phyloP scores from a whole-genome alignment of 2,113 vertebrate genomes.

The Psettodes erumei region DNA sequence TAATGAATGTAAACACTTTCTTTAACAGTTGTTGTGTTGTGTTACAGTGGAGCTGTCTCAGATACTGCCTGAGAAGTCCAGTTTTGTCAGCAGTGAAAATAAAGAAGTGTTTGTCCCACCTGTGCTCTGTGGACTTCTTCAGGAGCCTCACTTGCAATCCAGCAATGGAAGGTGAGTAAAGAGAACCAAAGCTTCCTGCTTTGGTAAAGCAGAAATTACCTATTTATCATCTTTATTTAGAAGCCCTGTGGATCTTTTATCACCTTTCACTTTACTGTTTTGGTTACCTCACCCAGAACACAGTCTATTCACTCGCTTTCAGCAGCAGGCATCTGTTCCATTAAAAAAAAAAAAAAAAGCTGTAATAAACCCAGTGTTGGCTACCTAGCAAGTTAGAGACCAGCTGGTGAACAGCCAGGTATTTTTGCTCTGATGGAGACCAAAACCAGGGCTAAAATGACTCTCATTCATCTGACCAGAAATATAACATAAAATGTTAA shows the following conservation, averaged over 20 bases:
- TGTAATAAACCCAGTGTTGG: too few relatives aligned
- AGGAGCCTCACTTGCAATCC: slow-evolving; percentile 69
- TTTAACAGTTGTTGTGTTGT: slow-evolving; percentile 19
- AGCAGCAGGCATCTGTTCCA: neutral
- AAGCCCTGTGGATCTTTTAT: too few relatives aligned
- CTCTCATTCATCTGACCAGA: neutral
- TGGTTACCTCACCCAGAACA: too few relatives aligned
- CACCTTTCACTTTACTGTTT: too few relatives aligned
- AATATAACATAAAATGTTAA: neutral
- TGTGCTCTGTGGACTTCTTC: slow-evolving; percentile 78
- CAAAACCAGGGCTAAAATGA: neutral
- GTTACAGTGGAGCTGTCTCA: slow-evolving; percentile 86
- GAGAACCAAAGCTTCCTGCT: neutral
- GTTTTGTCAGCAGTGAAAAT: slow-evolving; percentile 86
- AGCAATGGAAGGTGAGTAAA: slow-evolving; percentile 79
- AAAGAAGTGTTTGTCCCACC: slow-evolving; percentile 83
- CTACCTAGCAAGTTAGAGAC: too few relatives aligned
- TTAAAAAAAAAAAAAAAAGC: too few relatives aligned
- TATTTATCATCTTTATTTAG: neutral
- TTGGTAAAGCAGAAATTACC: neutral
- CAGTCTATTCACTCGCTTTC: too few relatives aligned
- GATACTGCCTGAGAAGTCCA: slow-evolving; percentile 75
- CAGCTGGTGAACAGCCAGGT: neutral
- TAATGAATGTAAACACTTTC: neutral
- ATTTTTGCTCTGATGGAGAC: neutral